Evolutionary conservation across 1,140 invertebrate genomes (phyloP).

Genomic region (Drosophila nannoptera): DNA sequence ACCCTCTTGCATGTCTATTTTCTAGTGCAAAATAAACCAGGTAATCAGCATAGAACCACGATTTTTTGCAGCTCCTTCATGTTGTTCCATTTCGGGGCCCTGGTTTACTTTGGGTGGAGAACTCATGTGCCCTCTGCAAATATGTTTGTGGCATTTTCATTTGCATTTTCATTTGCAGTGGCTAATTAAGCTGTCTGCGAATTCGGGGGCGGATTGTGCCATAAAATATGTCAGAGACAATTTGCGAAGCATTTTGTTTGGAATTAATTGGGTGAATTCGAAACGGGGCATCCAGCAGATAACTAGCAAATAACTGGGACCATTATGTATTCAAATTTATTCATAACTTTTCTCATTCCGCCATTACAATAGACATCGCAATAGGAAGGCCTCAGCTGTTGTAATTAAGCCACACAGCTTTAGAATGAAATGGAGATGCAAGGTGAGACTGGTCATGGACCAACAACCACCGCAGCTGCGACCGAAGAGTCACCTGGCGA

Average conservation of each 20-base stretch:
- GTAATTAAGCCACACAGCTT: conserved; percentile 59
- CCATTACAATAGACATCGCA: too few species aligned
- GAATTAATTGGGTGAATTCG: conserved; percentile 15
- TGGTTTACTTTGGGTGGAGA: not conserved
- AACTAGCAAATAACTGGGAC: too few species aligned
- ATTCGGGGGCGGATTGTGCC: conserved; percentile 6
- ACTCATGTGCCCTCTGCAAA: not conserved
- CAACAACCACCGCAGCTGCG: conserved; percentile 42
- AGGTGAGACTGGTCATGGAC: conserved; percentile 73
- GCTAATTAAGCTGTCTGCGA: conserved; percentile 26
- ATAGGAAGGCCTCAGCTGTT: conserved; percentile 23
- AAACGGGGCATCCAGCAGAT: not conserved
- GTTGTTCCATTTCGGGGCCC: too few species aligned
- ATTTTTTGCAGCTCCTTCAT: too few species aligned
- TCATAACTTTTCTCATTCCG: too few species aligned
- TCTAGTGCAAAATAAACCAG: too few species aligned
- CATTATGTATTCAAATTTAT: too few species aligned
- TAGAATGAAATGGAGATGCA: conserved; percentile 79
- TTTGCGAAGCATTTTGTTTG: conserved; percentile 14
- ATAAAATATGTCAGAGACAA: conserved; percentile 18
- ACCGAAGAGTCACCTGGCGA: conserved; percentile 10
- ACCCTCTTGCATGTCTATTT: too few species aligned
- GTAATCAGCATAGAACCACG: too few species aligned
- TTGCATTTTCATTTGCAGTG: conserved; percentile 1
- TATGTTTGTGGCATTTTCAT: conserved; percentile 6